Evolutionary conservation across 2,888 invertebrate species (phyloP), one percentile per base, ranked within the genome.

Genomic region (Molorchus minor): DNA sequence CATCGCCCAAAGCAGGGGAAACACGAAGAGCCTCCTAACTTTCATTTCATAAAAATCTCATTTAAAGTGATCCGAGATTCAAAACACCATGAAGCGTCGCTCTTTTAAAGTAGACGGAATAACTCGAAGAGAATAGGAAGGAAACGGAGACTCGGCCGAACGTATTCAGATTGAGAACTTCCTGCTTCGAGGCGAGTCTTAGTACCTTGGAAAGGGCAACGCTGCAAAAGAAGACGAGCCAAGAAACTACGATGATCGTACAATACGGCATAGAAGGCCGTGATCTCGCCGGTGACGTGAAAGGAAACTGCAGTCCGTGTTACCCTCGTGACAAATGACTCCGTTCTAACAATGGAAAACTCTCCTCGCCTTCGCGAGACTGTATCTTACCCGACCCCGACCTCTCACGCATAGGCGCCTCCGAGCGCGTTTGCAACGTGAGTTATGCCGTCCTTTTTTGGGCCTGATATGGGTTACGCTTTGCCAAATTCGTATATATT

Each of bases 261-360:
- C 64, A 64, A 64, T 64, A 61, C 43, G 63, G 58, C 63, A 62
- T 59, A 59, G 56, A 56, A 59, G 58, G 58, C 53, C 58, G 61
- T 47, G 65, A 61, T 63, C 61, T 61, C 63, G 61, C 47, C 55
- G 56, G 51, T 66, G 65, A 66, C 65, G 64, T 66, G 65, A 66
- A 66, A 66, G 65, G 65, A 66, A 66, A 64, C 65, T 65, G 60
- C 60, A 62, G 59, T 65, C 62, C 60, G 63, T 57, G 64, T 64
- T 65, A 61, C 64, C 61, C 63, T 58, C 53, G 65, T 65, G 65
- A 66, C 65, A 66, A 66, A 66, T 64, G 65, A 64, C 65, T 64
- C 44, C 57, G 56, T 36, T 56, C 57, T 53, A 64, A 66, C 65
- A 66, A 66, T 66, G 61, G 61, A 53, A 43, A 55, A 51, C 56